phyloP scores from a whole-genome alignment of 2,797 vertebrate genomes.

The Melanogrammus aeglefinus region DNA sequence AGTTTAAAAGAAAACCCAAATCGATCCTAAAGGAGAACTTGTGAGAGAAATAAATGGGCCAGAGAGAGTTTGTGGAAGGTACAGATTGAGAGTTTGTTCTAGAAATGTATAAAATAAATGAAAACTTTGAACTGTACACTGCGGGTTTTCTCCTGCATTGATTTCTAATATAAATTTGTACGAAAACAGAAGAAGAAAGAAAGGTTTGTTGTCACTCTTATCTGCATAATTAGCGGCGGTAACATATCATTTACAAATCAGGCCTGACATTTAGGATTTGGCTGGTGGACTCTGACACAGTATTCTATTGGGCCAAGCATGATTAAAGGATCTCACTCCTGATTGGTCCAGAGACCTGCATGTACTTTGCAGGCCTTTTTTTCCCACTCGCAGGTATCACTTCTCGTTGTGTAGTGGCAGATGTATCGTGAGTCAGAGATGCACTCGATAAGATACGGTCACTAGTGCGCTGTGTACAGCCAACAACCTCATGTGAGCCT shows the following conservation, averaged over 20 bases:
- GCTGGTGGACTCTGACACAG: conserved; percentile 52
- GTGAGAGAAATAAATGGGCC: too few species aligned
- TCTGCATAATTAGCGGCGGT: conserved; percentile 60
- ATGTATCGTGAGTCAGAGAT: conserved; percentile 42
- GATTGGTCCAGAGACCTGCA: conserved; percentile 47
- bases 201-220: conserved; percentile 55
- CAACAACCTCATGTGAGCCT: background rate
- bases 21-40: too few species aligned
- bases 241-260: conserved; percentile 72
- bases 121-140: too few species aligned
- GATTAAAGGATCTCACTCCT: conserved; percentile 51
- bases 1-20: too few species aligned
- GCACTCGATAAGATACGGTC: background rate
- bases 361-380: conserved; percentile 27
- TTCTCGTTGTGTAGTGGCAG: conserved; percentile 46
- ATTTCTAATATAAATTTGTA: too few species aligned
- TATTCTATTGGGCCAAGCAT: conserved; percentile 51
- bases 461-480: conserved; percentile 28
- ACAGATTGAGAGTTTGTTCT: too few species aligned
- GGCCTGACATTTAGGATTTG: conserved; percentile 67
- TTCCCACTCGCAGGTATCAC: conserved; percentile 47
- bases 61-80: too few species aligned
- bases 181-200: background rate
- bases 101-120: too few species aligned
- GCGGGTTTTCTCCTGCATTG: too few species aligned